Base-by-base conservation (phyloP, 2,888 invertebrate species). In the Rhamphomyia laevipes region DNA sequence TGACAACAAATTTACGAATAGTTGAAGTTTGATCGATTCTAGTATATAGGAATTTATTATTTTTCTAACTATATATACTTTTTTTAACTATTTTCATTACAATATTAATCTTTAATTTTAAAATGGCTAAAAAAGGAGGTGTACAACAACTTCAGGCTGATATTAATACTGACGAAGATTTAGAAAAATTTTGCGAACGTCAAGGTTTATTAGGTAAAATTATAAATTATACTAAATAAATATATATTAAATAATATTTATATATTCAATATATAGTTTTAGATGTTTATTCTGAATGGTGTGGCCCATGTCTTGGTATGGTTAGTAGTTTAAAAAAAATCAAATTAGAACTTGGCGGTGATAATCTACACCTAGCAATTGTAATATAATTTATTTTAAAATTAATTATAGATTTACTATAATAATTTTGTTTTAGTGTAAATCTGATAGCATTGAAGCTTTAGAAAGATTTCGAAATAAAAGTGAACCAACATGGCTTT, bases 401-500 rank as follows among this genome's bases (percentile, higher is more conserved):
- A 5, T 21, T 21, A 21, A 21, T 21, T 21, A 21, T 21, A 21
- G 4, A 21, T 4, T 21, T 21, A 4, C 3, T 21, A 21, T 21
- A 21, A n/a, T n/a, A n/a, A n/a, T n/a, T n/a, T 51, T 21, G 3
- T 21, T 27, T 6, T 31, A 70, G 68, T 68, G 67, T 43, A 86
- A 85, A 67, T 75, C 84, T 18, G 90, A 93, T 64, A 76, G 78
- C 0, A 84, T 94, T 47, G 77, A 78, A 42, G 76, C 75, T 40
- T 67, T 94, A 44, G 77, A 78, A 60, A 75, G 87, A 47, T 93
- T 92, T 66, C 73, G 84, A 18, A 84, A 84, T 49, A 82, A 80
- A 59, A 89, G 92, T 66, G 86, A 93, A 63, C 93, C 93, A 0
- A 86, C 86, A 0, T 94, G 92, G 87, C 78, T 94, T 72, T 89